A percentile compares a stretch with the other conserved stretches of the same genome.
phyloP scores from a whole-genome alignment of 2,797 vertebrate genomes.

The Momotus momota region DNA sequence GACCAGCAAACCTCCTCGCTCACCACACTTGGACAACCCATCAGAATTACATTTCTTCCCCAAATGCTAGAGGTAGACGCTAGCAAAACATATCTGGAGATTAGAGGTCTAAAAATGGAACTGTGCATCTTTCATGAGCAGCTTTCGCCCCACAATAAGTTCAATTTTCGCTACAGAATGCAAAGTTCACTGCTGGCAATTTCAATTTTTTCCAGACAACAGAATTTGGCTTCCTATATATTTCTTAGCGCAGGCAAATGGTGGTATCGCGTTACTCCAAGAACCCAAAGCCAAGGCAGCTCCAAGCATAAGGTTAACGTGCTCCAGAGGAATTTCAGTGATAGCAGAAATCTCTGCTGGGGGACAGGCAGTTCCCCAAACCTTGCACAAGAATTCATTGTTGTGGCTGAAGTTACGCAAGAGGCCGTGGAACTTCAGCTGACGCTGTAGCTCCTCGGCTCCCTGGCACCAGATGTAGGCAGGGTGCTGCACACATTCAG shows the following conservation, averaged over 20 bases:
- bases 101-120: background rate
- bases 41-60: rapidly evolving
- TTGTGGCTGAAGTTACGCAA: background rate
- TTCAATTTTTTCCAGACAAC: background rate
- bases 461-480: background rate
- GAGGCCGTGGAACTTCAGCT: background rate
- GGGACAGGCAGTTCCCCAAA: background rate
- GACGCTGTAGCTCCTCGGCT: background rate
- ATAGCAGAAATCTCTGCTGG: background rate
- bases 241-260: background rate
- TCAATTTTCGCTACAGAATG: background rate
- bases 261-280: rapidly evolving
- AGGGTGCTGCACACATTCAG: background rate
- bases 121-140: background rate
- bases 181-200: background rate
- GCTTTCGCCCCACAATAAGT: rapidly evolving
- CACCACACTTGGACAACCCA: background rate
- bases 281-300: background rate
- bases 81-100: background rate
- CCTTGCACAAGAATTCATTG: background rate
- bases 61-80: background rate
- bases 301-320: background rate
- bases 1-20: background rate
- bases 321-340: background rate
- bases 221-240: background rate